Evolutionary conservation across 2,888 invertebrate species (phyloP).

Genomic region (Mesodorylaimus sp.): DNA sequence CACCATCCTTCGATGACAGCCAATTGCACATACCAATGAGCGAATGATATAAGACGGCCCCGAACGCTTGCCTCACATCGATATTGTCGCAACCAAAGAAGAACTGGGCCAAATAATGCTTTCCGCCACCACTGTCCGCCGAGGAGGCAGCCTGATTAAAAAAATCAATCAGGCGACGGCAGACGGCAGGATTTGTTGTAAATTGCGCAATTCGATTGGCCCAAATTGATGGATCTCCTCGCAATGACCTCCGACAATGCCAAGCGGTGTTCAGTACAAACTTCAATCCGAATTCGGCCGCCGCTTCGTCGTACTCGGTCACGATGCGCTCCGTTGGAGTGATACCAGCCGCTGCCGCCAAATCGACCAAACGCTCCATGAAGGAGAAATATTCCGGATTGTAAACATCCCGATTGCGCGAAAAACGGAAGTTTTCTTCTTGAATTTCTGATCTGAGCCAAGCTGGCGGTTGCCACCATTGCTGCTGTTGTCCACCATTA

Average conservation of each 20-base stretch:
- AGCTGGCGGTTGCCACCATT: constrained; percentile 34
- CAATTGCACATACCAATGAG: too few species aligned
- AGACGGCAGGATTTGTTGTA: too few species aligned
- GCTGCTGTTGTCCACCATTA: background rate
- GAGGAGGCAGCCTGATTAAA: too few species aligned
- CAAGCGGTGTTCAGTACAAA: constrained; percentile 7
- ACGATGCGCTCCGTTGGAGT: background rate
- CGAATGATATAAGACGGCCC: too few species aligned
- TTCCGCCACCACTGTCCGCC: too few species aligned
- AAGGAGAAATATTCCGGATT: constrained; percentile 31
- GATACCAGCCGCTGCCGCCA: background rate
- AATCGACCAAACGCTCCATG: background rate
- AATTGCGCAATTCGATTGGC: too few species aligned
- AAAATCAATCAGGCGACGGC: too few species aligned
- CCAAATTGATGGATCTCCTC: too few species aligned
- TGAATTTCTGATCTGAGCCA: constrained; percentile 32
- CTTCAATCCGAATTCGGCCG: background rate
- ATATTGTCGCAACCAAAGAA: too few species aligned
- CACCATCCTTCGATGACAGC: too few species aligned
- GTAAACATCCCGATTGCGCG: constrained; percentile 36
- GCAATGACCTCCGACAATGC: constrained; percentile 3
- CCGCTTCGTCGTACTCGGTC: background rate
- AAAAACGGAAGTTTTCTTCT: constrained; percentile 36
- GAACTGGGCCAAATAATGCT: too few species aligned
- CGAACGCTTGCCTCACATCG: too few species aligned